Conservation (phyloP, 1,140 invertebrate genomes). For the Anoplophora glabripennis region DNA sequence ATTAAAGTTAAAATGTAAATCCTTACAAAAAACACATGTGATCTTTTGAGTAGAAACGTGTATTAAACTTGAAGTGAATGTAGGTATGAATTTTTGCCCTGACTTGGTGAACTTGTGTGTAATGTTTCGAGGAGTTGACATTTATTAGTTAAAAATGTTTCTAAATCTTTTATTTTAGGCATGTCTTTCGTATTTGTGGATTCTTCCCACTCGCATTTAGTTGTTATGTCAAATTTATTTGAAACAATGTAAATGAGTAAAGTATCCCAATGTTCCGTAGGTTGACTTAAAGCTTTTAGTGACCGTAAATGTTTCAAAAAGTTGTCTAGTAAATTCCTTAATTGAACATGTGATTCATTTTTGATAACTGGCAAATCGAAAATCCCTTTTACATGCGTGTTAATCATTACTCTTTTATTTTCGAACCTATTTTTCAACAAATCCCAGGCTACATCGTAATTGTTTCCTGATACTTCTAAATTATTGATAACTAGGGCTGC, state of each 20-base stretch:
- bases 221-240: slow-evolving; percentile 3
- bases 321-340: slow-evolving; percentile 11
- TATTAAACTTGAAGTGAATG: not conserved
- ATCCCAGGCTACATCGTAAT: slow-evolving; percentile 18
- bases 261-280: slow-evolving; percentile 10
- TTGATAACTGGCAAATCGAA: not conserved
- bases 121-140: slow-evolving; percentile 19
- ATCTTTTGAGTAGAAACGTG: too few relatives aligned
- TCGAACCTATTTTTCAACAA: slow-evolving; percentile 13
- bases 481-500: slow-evolving; percentile 4
- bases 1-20: slow-evolving; percentile 1
- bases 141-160: slow-evolving; percentile 10
- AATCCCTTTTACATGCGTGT: slow-evolving; percentile 13
- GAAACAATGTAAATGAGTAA: slow-evolving; percentile 10
- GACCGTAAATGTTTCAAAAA: slow-evolving; percentile 10
- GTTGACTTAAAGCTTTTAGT: slow-evolving; percentile 6
- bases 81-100: not conserved
- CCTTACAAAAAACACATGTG: not conserved
- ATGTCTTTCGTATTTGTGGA: not conserved
- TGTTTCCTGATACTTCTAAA: slow-evolving; percentile 7
- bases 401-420: slow-evolving; percentile 15
- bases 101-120: not conserved
- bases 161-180: slow-evolving; percentile 10
- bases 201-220: slow-evolving; percentile 13
- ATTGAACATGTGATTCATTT: slow-evolving; percentile 15